Evolutionary conservation across 1,140 invertebrate genomes (phyloP), one percentile per base, ranked within the genome.

Genomic region (Bombus turneri): DNA sequence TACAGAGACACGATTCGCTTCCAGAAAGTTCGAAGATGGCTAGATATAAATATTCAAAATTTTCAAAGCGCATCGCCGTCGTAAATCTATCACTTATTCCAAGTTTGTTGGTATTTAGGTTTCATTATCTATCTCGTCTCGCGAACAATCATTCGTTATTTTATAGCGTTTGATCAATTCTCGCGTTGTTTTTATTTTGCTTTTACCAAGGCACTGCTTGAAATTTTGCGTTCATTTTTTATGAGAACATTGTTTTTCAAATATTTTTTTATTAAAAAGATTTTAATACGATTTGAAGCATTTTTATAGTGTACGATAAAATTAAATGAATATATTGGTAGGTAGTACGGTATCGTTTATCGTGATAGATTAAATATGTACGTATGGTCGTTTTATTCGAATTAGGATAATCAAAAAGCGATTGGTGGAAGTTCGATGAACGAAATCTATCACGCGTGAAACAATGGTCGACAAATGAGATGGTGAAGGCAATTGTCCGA

Each of bases 381-480:
- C 28, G 10, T n/a, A n/a, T 39, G 31, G 57, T 39, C 53, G 74
- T 39, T 76, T 39, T 18, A n/a, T 39, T n/a, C 34, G 74, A 76
- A 59, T 76, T 76, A 59, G 25, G 37, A 71, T 78, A 43, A 79
- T 84, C 37, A 79, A 84, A 41, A 72, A 72, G 87, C 68, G 79
- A 82, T 76, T 81, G 31, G 22, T 74, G 57, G 66, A 57, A 87
- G 47, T 73, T 64, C n/a, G 72, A 47, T 37, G 57, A 25, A 18
- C 78, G 64, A 76, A 83, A 86, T 83, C 80, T 66, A 85, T 85
- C 85, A 79, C 68, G 43, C 78, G 76, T 62, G 79, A 76, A 87
- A 88, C 85, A 88, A 88, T 87, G 68, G 85, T 12, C 62, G 39
- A 57, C 81, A 87, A 88, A 88, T 81, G 86, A 88, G 87, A 87